Evolutionary conservation across 2,113 vertebrate species (phyloP).

Genomic region (Gobio gobio): DNA sequence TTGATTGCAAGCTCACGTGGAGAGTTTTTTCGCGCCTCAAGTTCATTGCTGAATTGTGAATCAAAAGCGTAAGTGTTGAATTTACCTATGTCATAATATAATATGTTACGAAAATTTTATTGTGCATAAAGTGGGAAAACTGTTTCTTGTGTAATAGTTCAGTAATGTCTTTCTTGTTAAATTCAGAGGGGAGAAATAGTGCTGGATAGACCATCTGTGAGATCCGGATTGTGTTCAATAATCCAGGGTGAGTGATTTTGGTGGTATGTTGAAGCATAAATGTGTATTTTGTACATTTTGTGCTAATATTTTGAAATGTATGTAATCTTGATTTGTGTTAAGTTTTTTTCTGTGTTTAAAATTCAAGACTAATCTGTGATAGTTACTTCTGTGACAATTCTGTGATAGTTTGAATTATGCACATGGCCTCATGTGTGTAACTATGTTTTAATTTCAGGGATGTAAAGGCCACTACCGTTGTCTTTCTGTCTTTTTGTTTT

Average conservation of each 20-base stretch:
- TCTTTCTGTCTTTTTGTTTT: no score
- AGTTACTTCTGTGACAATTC: not conserved
- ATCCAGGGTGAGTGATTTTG: not conserved
- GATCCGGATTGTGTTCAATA: not conserved
- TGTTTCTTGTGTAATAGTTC: no score
- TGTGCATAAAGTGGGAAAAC: no score
- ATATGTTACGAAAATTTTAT: no score
- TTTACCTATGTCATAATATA: no score
- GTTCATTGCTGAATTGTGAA: no score
- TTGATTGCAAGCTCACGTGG: not conserved
- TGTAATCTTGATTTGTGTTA: not conserved
- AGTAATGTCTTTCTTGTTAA: no score
- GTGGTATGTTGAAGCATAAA: not conserved
- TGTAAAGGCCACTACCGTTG: no score
- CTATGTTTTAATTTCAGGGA: no score
- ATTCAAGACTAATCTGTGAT: no score
- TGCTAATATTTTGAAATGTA: not conserved
- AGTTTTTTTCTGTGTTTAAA: not conserved
- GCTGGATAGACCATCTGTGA: not conserved
- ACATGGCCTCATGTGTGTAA: no score
- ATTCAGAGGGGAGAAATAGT: not conserved
- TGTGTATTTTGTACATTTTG: not conserved
- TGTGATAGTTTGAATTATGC: not conserved
- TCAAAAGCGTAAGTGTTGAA: no score
- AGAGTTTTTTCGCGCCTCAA: not conserved